Conservation (phyloP, 2,888 invertebrate species). For the Horisme vitalbata region DNA sequence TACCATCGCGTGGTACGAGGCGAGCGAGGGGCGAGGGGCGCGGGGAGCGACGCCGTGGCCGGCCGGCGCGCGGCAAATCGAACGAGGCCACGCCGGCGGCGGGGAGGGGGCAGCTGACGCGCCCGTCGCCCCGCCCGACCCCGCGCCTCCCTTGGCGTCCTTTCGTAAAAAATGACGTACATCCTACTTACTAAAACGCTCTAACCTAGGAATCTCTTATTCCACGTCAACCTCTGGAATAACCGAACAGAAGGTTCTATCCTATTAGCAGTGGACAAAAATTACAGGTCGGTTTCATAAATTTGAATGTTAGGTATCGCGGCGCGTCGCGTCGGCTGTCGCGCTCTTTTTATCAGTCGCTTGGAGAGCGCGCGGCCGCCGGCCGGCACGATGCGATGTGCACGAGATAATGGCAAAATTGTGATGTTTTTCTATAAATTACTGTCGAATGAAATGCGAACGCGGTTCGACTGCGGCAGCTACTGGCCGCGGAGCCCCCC, state of each 20-base stretch:
- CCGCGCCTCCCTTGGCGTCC: conserved; percentile 58
- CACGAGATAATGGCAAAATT: conserved; percentile 78
- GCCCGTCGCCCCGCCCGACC: conserved; percentile 44
- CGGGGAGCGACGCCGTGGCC: conserved; percentile 33
- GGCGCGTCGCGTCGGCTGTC: conserved; percentile 62
- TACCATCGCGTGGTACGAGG: conserved; percentile 62
- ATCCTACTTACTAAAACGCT: conserved; percentile 76
- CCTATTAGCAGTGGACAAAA: conserved; percentile 77
- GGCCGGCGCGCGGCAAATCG: conserved; percentile 65
- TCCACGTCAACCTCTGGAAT: conserved; percentile 74
- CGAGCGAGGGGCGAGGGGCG: conserved; percentile 50
- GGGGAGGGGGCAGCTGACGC: conserved; percentile 46
- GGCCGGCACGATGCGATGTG: conserved; percentile 55
- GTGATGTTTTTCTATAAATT: conserved; percentile 78
- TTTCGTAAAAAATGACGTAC: conserved; percentile 72
- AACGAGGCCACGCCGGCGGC: conserved; percentile 74
- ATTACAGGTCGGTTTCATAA: conserved; percentile 67
- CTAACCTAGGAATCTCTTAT: conserved; percentile 81
- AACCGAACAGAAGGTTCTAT: conserved; percentile 68
- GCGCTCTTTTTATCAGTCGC: conserved; percentile 75
- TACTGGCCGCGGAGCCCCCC: conserved; percentile 29
- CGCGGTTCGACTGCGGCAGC: conserved; percentile 35
- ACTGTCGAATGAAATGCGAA: conserved; percentile 40
- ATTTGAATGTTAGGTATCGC: conserved; percentile 57
- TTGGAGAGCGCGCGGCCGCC: conserved; percentile 47